A percentile compares a stretch with the other conserved stretches of the same genome.
Evolutionary conservation across 2,797 vertebrate genomes (phyloP).

Genomic region (Rhinatrema bivittatum): DNA sequence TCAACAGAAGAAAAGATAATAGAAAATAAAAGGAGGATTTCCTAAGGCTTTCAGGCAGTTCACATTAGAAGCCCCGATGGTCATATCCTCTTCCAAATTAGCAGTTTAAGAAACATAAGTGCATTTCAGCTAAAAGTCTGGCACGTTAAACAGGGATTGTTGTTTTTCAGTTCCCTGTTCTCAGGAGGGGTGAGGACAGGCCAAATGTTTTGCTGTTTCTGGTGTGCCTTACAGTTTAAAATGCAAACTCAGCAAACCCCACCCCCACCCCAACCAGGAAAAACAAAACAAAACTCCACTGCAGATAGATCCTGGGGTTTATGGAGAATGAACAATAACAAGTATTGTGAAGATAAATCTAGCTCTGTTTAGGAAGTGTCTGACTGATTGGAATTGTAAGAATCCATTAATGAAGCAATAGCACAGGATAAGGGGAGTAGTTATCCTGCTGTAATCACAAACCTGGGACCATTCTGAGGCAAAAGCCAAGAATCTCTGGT

Average conservation of each 20-base stretch:
- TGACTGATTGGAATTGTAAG: no score
- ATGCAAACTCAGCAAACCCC: no score
- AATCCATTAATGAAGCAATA: no score
- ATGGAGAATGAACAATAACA: no score
- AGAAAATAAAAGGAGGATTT: neutral
- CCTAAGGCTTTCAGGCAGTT: neutral
- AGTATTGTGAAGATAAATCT: no score
- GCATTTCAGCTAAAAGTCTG: neutral
- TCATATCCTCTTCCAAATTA: neutral
- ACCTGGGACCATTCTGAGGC: neutral
- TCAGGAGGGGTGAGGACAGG: neutral
- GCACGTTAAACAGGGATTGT: neutral
- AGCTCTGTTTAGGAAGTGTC: no score
- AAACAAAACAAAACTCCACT: no score
- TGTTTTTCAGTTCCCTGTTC: no score
- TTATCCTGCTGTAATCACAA: slow-evolving; percentile 7
- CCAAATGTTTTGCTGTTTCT: neutral
- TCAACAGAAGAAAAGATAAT: neutral
- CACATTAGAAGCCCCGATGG: neutral
- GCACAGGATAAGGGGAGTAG: neutral
- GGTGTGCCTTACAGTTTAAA: neutral
- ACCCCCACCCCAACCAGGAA: no score
- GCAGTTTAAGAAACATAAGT: neutral
- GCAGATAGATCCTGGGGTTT: no score
- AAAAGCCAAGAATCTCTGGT: slow-evolving; percentile 2